Conservation (phyloP, 2,797 vertebrate species). For the Crax fasciolata region DNA sequence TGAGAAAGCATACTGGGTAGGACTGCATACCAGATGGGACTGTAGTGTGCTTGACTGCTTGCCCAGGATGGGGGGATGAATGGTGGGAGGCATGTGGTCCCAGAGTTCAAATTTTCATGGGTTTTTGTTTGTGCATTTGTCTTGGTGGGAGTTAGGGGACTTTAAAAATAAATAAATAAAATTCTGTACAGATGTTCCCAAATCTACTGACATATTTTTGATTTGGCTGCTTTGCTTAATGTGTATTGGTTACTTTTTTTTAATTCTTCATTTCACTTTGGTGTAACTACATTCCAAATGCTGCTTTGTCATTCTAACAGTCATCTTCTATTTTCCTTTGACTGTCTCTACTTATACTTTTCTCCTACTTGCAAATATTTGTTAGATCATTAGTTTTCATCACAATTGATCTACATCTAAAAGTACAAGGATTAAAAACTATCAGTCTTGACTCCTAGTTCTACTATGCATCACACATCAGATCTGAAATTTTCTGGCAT, state of each 20-base stretch:
- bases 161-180: background rate
- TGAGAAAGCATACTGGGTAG: background rate
- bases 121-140: background rate
- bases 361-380: background rate
- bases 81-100: fast-evolving
- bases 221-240: background rate
- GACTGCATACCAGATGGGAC: background rate
- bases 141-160: fast-evolving
- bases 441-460: background rate
- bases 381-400: background rate
- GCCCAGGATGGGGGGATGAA: fast-evolving
- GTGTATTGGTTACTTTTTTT: background rate
- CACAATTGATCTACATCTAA: background rate
- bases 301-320: background rate
- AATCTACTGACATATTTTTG: background rate
- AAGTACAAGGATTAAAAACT: background rate
- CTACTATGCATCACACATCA: background rate
- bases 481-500: background rate
- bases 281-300: fast-evolving
- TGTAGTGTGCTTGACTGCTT: background rate
- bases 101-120: no score
- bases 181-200: background rate
- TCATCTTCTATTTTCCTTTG: background rate
- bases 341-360: fast-evolving
- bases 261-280: background rate